phyloP scores from a whole-genome alignment of 2,797 vertebrate genomes.

The Notoglanidium macrostoma region DNA sequence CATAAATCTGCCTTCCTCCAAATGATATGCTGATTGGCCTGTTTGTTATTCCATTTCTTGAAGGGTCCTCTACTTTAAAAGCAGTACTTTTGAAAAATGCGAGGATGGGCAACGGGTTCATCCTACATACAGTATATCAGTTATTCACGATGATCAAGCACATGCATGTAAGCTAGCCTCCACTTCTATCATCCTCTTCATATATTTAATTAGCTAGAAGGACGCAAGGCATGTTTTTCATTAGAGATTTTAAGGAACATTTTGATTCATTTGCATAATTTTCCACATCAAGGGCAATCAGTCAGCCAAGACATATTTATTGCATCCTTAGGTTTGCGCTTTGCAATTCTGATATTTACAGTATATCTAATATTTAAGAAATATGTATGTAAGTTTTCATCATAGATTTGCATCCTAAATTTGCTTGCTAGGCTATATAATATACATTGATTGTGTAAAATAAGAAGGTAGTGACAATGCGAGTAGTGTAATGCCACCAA shows the following conservation, averaged over 20 bases:
- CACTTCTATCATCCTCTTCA: not conserved
- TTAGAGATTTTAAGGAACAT: not conserved
- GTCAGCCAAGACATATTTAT: no score
- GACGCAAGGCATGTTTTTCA: not conserved
- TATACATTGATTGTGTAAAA: not conserved
- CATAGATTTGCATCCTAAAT: not conserved
- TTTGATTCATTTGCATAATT: not conserved
- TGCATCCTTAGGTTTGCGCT: not conserved
- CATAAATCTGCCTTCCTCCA: conserved; percentile 36
- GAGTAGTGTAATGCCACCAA: not conserved
- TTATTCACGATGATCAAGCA: not conserved
- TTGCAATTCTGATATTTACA: not conserved
- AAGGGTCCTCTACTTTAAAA: conserved; percentile 5
- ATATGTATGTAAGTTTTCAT: not conserved
- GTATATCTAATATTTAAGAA: not conserved
- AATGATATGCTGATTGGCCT: conserved; percentile 36
- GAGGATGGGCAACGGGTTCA: not conserved
- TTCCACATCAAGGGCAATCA: not conserved
- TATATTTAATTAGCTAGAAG: not conserved
- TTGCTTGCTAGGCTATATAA: not conserved
- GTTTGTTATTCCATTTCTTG: conserved; percentile 30
- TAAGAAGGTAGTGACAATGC: no score
- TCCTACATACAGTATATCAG: not conserved
- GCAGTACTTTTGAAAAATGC: not conserved
- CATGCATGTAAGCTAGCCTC: not conserved